Evolutionary conservation across 1,140 invertebrate species (phyloP), one percentile per base, ranked within the genome.

Genomic region (Pectinophora gossypiella): DNA sequence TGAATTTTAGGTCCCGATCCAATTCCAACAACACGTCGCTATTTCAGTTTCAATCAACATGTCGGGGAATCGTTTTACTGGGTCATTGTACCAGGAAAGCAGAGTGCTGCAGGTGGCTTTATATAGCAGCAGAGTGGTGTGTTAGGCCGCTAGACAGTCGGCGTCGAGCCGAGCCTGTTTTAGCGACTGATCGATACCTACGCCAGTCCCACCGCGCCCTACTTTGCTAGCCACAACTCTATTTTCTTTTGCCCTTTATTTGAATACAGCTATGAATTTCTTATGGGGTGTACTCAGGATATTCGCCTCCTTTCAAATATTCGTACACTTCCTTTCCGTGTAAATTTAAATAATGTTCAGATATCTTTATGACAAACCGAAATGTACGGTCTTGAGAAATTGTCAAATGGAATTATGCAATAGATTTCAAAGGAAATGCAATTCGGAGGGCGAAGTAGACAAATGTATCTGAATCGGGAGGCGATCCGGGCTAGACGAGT

Each of bases 151-250:
- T 68, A 77, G 76, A 76, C 72, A 74, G 76, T 65, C 72, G 55
- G 53, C 20, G 72, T 44, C 18, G 59, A 62, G 61, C 59, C 64
- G 56, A 48, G 72, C 72, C 76, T 73, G 74, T 80, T 84, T 78
- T 78, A 81, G 71, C 66, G 56, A 35, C 72, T 82, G 75, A 85
- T 85, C 81, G 75, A 85, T 85, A 85, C 61, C 48, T 42, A 56
- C 65, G 58, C 59, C 58, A 76, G 61, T 59, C 70, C 67, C 65
- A 76, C 72, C 58, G 65, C 72, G 77, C 72, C 80, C 77, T 80
- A 78, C 72, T 84, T 81, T 70, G 63, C 55, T 72, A 64, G 62
- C 68, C 68, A 75, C 68, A 65, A 74, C 67, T 72, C 64, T 72
- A 72, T 72, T 71, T 68, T 70, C 59, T 68, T 72, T 66, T 67